These are phyloP conservation scores for Pagrus major DNA, from an alignment of 2,113 vertebrate species.

Conservation along the genomic window DNA sequence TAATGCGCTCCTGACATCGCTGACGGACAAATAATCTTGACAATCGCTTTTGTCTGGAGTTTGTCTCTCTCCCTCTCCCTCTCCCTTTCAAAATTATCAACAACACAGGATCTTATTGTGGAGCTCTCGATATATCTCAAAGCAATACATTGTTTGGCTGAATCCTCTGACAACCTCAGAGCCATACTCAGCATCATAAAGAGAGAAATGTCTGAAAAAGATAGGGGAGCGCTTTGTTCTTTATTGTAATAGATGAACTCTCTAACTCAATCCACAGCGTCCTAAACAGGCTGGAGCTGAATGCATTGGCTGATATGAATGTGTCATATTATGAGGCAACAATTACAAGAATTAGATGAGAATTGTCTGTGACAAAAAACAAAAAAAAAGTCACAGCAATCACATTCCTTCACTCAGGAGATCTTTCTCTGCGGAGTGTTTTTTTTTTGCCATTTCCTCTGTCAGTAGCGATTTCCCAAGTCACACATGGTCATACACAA, in stretches of 20 bases:
- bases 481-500: conserved; percentile 18
- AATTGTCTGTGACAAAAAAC: conserved; percentile 49
- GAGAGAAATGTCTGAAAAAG: conserved; percentile 64
- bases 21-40: conserved; percentile 75
- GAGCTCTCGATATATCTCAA: conserved; percentile 57
- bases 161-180: conserved; percentile 63
- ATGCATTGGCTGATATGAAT: conserved; percentile 60
- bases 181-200: conserved; percentile 60
- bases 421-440: conserved; percentile 35
- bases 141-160: conserved; percentile 66
- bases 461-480: conserved; percentile 41
- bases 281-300: conserved; percentile 58
- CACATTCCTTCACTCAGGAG: conserved; percentile 57
- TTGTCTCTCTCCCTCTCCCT: conserved; percentile 41
- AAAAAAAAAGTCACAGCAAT: conserved; percentile 25
- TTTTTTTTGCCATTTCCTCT: conserved; percentile 7
- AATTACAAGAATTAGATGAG: conserved; percentile 77
- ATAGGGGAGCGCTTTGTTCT: conserved; percentile 70
- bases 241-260: conserved; percentile 72
- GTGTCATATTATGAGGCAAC: conserved; percentile 75
- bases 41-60: conserved; percentile 78
- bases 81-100: conserved; percentile 48
- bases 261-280: conserved; percentile 50
- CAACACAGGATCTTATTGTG: conserved; percentile 69
- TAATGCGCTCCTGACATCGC: conserved; percentile 58